Percentiles rank a stretch among this genome's conserved stretches.
Conservation (phyloP, 2,113 vertebrate species). For the Pseudorasbora parva region DNA sequence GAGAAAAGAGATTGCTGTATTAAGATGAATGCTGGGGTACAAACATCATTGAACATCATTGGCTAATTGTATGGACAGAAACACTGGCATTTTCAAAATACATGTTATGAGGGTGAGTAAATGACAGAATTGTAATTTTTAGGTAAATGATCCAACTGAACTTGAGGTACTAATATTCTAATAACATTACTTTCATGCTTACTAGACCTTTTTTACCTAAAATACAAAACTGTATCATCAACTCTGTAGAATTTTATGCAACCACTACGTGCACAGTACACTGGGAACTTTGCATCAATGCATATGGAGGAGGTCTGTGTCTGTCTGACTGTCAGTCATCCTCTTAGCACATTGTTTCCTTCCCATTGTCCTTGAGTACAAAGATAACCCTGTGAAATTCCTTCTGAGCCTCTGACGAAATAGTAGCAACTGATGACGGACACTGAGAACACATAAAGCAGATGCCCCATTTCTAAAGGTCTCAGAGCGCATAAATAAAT, state of each 20-base stretch:
- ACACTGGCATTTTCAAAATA: not conserved
- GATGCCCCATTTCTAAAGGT: conserved; percentile 41
- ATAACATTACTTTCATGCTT: not conserved
- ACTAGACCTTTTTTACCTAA: not conserved
- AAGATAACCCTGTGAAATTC: conserved; percentile 60
- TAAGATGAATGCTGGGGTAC: not conserved
- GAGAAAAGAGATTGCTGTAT: not conserved
- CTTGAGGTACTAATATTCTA: not conserved
- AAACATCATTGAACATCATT: not conserved
- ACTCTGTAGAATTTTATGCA: not conserved
- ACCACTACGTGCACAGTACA: not conserved
- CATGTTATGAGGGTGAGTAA: not conserved
- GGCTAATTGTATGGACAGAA: not conserved
- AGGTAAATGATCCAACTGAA: not conserved
- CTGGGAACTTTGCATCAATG: not conserved
- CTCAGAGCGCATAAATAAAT: conserved; percentile 52
- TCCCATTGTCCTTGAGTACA: conserved; percentile 60
- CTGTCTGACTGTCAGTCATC: not conserved
- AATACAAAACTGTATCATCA: not conserved
- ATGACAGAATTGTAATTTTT: too few relatives aligned
- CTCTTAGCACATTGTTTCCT: conserved; percentile 45
- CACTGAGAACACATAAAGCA: conserved; percentile 30
- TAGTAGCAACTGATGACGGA: conserved; percentile 40
- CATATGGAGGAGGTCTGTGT: not conserved
- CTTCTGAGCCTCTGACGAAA: conserved; percentile 33